Evolutionary conservation across 2,888 invertebrate species (phyloP).

Genomic region (Sericinus montela): DNA sequence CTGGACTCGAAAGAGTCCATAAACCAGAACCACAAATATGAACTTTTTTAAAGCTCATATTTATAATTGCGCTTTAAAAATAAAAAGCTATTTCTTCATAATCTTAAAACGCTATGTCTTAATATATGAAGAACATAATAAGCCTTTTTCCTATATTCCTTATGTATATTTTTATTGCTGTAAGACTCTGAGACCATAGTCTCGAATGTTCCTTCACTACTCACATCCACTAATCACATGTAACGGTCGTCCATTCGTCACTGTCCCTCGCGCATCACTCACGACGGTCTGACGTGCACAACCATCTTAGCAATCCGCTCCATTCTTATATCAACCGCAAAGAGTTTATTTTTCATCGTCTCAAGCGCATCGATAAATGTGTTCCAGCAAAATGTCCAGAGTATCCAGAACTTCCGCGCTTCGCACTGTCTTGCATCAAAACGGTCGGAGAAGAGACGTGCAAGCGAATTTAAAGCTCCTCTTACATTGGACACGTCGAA

Average conservation of each 20-base stretch:
- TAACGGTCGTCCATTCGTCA: constrained; percentile 60
- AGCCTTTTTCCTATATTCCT: no score
- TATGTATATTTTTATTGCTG: no score
- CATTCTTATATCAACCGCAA: constrained; percentile 25
- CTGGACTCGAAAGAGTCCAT: no score
- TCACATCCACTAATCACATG: constrained; percentile 63
- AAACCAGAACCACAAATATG: no score
- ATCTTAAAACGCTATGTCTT: no score
- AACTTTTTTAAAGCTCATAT: no score
- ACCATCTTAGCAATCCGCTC: constrained; percentile 18
- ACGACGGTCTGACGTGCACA: constrained; percentile 41
- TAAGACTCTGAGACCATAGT: neutral
- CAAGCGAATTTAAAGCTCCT: constrained; percentile 30
- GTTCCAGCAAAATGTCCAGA: constrained; percentile 41
- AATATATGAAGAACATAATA: no score
- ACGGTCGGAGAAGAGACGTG: constrained; percentile 7
- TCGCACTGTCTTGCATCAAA: constrained; percentile 19
- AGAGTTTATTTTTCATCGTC: constrained; percentile 35
- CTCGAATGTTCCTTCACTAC: constrained; percentile 16
- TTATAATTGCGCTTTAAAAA: no score
- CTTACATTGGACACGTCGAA: constrained; percentile 38
- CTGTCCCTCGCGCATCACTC: constrained; percentile 60
- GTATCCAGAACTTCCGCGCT: constrained; percentile 34
- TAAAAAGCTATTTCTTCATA: no score
- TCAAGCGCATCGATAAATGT: constrained; percentile 29